Base-by-base conservation (phyloP, 2,113 vertebrate species). In the Leptodactylus fuscus region DNA sequence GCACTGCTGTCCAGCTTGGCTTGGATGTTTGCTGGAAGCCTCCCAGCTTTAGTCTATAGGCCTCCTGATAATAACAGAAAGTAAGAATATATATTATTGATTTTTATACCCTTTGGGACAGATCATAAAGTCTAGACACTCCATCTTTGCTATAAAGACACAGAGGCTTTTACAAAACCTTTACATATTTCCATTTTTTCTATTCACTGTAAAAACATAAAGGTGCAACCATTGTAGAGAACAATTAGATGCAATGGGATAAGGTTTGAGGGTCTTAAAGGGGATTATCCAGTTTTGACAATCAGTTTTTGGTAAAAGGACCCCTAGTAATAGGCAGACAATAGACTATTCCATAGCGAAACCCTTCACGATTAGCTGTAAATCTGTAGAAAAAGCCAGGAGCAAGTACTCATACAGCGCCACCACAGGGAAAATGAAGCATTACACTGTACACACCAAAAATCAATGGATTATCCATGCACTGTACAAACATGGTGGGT, bases 51-150 rank as follows among this genome's bases (percentile, higher is more conserved):
- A 44, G 38, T 34, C 29, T 44, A 46, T 73, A 22, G 38, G 70
- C 70, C 70, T 73, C 70, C 20, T 46, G 38, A 27, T 32, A 51
- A 49, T 76, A 76, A 76, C 24, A 32, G 46, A 76, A 76, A 20
- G 46, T 32, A 75, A 78, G 48, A 78, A 18, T 58, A 34, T 38
- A 58, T 58, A 34, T 24, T 24, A n/a, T 38, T 58, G 76, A 79
- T 53, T 38, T 79, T 38, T 24, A 38, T 41, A 13, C 51, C 18
- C 48, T 29, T 13, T 53, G 75, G 76, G 29, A 79, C 4, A 60
- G 13, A 44, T 79, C 51, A 41, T 34, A 79, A 79, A 58, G 22
- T 24, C 34, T 27, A 24, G 11, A 55, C 36, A 41, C 51, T 38
- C 60, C 36, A 44, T 41, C 4, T 58, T 38, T 16, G 20, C 51